Conservation (phyloP, 2,113 vertebrate genomes). For the Chlorodrepanis virens region DNA sequence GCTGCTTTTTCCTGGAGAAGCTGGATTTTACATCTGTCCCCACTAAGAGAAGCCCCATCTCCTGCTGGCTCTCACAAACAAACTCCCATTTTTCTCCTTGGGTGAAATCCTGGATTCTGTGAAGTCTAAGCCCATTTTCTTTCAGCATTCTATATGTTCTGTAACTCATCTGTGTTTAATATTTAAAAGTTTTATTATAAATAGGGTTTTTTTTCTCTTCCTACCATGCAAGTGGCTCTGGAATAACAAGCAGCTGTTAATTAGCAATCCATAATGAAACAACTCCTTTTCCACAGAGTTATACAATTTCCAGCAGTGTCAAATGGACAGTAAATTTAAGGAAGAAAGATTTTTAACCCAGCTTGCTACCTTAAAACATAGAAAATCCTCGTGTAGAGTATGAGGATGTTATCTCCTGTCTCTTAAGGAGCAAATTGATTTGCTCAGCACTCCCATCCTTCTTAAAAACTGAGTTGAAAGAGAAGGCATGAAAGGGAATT, state of each 20-base stretch:
- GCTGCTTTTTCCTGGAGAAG: neutral
- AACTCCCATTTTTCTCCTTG: neutral
- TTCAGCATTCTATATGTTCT: neutral
- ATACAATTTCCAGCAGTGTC: neutral
- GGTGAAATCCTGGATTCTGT: neutral
- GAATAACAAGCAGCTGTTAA: neutral
- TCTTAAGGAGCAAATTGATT: neutral
- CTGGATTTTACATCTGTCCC: rapidly evolving
- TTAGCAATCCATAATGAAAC: neutral
- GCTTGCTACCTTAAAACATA: neutral
- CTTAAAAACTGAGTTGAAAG: neutral
- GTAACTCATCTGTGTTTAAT: neutral
- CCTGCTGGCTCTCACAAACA: neutral
- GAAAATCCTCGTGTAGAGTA: neutral
- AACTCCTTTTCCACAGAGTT: neutral
- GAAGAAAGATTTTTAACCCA: neutral
- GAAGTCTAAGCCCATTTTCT: neutral
- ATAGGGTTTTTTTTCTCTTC: neutral
- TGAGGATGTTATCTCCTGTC: neutral
- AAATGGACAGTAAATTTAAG: neutral
- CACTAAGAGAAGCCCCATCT: neutral
- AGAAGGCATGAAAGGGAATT: neutral
- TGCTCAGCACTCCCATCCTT: neutral
- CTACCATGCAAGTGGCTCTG: neutral
- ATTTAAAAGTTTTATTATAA: neutral